These are phyloP conservation scores for Sinocyclocheilus maitianheensis DNA, from an alignment of 2,113 vertebrate species.

Conservation along the genomic window DNA sequence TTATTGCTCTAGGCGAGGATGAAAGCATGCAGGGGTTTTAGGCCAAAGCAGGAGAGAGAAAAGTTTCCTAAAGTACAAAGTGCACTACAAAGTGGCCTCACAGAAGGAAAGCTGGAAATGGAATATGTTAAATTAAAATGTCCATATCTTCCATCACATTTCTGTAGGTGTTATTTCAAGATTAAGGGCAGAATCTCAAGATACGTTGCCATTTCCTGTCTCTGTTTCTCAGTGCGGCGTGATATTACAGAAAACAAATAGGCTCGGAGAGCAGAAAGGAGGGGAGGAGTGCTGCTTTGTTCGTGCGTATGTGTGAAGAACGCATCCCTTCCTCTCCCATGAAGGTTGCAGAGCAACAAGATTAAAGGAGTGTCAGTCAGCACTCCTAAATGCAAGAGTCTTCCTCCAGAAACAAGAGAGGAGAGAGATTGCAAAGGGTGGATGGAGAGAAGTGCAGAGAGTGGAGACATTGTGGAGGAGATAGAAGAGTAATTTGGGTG, in stretches of 20 bases:
- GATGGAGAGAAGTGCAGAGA: constrained; percentile 48
- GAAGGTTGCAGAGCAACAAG: constrained; percentile 74
- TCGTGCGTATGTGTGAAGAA: constrained; percentile 61
- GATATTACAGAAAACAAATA: constrained; percentile 74
- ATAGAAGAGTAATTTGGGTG: constrained; percentile 64
- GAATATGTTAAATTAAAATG: constrained; percentile 19
- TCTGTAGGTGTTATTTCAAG: constrained; percentile 36
- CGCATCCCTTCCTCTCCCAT: constrained; percentile 55
- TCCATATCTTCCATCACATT: constrained; percentile 16
- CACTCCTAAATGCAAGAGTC: constrained; percentile 63
- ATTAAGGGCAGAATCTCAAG: constrained; percentile 40
- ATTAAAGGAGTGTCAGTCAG: constrained; percentile 74
- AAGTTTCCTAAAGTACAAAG: constrained; percentile 32
- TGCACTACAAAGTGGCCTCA: constrained; percentile 17
- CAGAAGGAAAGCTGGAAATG: constrained; percentile 32
- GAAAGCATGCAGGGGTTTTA: not conserved
- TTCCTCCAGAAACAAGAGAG: constrained; percentile 53
- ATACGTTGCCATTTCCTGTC: constrained; percentile 47
- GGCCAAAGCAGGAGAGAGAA: not conserved
- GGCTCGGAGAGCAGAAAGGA: constrained; percentile 58
- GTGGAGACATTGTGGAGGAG: constrained; percentile 57
- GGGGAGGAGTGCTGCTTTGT: constrained; percentile 45
- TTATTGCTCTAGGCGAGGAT: not conserved
- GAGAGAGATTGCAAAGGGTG: constrained; percentile 35
- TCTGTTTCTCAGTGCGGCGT: constrained; percentile 46